Evolutionary conservation across 2,888 invertebrate species (phyloP), one percentile per base, ranked within the genome.

Genomic region (Xylota sylvarum): DNA sequence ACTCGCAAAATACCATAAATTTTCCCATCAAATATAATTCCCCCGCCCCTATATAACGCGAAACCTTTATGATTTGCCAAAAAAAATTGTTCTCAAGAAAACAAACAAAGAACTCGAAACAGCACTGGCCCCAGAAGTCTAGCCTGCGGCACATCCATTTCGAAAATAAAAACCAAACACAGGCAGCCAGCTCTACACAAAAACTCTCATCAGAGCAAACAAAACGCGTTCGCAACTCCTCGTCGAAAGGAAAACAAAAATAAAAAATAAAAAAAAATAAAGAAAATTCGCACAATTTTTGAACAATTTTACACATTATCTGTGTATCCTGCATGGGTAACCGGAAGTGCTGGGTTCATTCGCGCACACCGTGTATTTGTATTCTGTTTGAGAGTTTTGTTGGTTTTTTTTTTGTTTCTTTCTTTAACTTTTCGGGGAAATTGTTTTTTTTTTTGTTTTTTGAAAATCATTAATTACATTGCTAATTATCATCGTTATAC

Each of bases 401-500:
- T 50, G 17, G 5, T 40, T 70, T 55, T 35, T 30, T 67, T 56
- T 23, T 23, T 23, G 6, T 56, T 46, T 55, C 43, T 23, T 40
- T 73, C 62, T 5, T 58, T 52, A 27, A 35, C 10, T 56, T 56
- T 55, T 55, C 19, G 12, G 32, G 37, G 43, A 30, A 37, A 52
- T 30, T 30, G 37, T 6, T n/a, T 1, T 5, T 48, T n/a, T 32
- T n/a, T 23, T 23, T 32, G 32, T 48, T 70, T 62, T 52, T 55
- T 46, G 64, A 19, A 86, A 82, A 82, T 86, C 86, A 86, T 82
- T 86, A 86, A 86, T 82, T 73, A 82, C 67, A 35, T 35, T 82
- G 82, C 86, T 86, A 86, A 86, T 86, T 86, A 86, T 82, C 69
- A 73, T 69, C 82, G 82, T 77, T 78, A 64, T 73, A 77, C 72